These are phyloP conservation scores for Leucophenga varia DNA, from an alignment of 1,140 invertebrate genomes.

Conservation along the genomic window DNA sequence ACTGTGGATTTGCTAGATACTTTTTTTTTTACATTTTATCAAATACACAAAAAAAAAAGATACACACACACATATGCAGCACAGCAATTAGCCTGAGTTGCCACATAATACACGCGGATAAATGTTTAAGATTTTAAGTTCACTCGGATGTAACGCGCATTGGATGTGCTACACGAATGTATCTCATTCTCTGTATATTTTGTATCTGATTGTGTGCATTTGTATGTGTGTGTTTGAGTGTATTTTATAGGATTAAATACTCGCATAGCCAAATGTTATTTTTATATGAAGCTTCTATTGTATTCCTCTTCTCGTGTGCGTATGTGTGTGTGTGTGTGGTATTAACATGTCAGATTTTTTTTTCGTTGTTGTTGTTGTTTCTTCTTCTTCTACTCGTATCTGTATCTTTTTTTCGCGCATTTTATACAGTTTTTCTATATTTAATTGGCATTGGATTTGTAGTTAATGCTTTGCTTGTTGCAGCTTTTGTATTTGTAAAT, in stretches of 20 bases:
- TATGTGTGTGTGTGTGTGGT: constrained; percentile 25
- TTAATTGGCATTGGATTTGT: constrained; percentile 7
- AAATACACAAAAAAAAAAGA: too few species aligned
- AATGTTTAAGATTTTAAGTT: constrained; percentile 55
- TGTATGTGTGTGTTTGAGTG: too few species aligned
- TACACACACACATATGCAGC: constrained; percentile 21
- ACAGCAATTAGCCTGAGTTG: constrained; percentile 53
- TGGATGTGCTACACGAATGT: too few species aligned
- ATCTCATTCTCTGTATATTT: too few species aligned
- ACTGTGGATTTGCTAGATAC: too few species aligned
- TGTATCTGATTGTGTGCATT: too few species aligned
- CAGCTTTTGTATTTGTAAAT: too few species aligned
- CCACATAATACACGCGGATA: constrained; percentile 55
- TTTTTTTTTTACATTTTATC: too few species aligned
- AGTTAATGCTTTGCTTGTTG: background rate
- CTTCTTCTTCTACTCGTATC: constrained; percentile 3
- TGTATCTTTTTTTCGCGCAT: constrained; percentile 17
- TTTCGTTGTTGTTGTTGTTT: background rate
- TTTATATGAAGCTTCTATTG: too few species aligned
- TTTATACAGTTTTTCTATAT: constrained; percentile 5
- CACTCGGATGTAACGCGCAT: constrained; percentile 5
- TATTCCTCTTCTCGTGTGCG: too few species aligned
- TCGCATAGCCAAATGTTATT: too few species aligned
- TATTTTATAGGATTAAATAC: too few species aligned
- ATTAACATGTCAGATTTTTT: constrained; percentile 8